phyloP scores from a whole-genome alignment of 2,888 invertebrate genomes.

The Eupithecia abbreviata region DNA sequence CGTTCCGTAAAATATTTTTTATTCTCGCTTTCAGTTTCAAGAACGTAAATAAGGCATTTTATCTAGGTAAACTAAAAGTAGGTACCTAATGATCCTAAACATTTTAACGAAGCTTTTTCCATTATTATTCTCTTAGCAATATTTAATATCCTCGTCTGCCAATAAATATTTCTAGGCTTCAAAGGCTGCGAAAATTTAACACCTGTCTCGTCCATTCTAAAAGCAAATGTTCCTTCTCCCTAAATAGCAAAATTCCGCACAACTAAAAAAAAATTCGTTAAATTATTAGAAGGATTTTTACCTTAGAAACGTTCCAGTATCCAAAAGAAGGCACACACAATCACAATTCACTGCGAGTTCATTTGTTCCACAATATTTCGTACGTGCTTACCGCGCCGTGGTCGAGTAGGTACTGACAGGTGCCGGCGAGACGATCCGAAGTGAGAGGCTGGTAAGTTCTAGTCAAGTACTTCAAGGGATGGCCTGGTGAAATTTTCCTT shows the following conservation, averaged over 20 bases:
- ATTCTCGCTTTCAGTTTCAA: neutral
- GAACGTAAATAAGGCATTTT: neutral
- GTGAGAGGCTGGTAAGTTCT: conserved; percentile 54
- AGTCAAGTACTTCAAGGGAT: conserved; percentile 43
- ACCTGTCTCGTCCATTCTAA: neutral
- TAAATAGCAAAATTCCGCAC: neutral
- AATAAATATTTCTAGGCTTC: conserved; percentile 5
- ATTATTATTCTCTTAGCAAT: neutral
- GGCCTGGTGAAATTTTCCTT: conserved; percentile 51
- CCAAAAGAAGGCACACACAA: conserved; percentile 36
- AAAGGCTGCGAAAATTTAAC: conserved; percentile 7
- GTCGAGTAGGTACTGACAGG: conserved; percentile 73
- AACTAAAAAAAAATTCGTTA: neutral
- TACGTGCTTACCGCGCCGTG: conserved; percentile 63
- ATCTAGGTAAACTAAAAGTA: neutral
- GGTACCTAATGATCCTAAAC: neutral
- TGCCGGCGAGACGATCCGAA: conserved; percentile 51
- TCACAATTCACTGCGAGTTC: conserved; percentile 35
- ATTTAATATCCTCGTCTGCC: neutral
- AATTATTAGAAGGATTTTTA: conserved; percentile 1
- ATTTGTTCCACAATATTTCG: conserved; percentile 36
- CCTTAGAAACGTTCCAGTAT: conserved; percentile 35
- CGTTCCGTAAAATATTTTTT: neutral
- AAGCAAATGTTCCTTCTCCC: neutral
- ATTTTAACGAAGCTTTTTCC: neutral